A percentile compares a stretch with the other conserved stretches of the same genome.
Evolutionary conservation across 2,888 invertebrate species (phyloP).

Genomic region (Xestia xanthographa): DNA sequence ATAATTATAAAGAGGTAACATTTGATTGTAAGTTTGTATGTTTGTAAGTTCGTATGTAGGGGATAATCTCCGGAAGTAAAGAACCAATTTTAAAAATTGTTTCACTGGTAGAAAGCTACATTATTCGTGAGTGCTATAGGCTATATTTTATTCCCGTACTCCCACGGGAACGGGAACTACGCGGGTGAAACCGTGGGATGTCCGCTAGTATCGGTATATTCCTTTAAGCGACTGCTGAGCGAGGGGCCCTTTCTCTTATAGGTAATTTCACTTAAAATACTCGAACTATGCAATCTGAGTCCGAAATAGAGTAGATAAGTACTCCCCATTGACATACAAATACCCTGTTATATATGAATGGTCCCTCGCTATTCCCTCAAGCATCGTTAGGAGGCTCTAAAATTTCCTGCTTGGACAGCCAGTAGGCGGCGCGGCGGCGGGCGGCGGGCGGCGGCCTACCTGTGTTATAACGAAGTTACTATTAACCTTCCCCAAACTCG

Average conservation of each 20-base stretch:
- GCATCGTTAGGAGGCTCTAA: slow-evolving; percentile 54
- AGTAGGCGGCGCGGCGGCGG: slow-evolving; percentile 24
- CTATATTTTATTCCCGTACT: no score
- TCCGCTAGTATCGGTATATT: not conserved
- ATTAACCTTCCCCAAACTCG: slow-evolving; percentile 21
- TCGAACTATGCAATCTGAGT: slow-evolving; percentile 2
- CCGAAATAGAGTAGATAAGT: not conserved
- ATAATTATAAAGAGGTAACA: no score
- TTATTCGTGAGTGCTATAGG: no score
- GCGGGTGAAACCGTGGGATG: no score
- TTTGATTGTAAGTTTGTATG: no score
- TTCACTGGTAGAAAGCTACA: no score
- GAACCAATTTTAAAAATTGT: no score
- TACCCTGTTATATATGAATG: slow-evolving; percentile 43
- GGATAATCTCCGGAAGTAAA: no score
- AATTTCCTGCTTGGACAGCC: slow-evolving; percentile 42
- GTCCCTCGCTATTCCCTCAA: slow-evolving; percentile 40
- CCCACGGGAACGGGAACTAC: no score
- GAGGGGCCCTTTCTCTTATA: not conserved
- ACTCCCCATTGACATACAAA: slow-evolving; percentile 23
- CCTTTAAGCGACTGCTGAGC: not conserved
- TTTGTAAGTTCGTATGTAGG: no score
- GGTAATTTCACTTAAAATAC: not conserved
- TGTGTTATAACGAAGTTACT: slow-evolving; percentile 42
- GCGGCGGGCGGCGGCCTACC: slow-evolving; percentile 24